Percentiles rank a stretch among this genome's conserved stretches.
phyloP scores from a whole-genome alignment of 2,113 vertebrate species.

The Anarrhichthys ocellatus region DNA sequence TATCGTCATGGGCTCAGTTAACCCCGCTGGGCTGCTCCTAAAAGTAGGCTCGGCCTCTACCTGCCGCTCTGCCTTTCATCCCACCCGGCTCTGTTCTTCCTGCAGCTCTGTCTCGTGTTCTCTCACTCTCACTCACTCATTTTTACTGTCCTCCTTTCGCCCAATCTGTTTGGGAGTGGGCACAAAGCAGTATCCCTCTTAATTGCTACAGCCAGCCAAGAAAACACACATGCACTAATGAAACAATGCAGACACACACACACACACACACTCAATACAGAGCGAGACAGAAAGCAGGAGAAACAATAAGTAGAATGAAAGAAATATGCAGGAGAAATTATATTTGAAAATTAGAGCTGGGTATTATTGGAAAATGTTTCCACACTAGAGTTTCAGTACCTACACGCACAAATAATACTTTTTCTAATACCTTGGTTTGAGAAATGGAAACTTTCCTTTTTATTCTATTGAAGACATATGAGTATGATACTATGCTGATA shows the following conservation, averaged over 20 bases:
- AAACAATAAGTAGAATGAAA: slow-evolving; percentile 42
- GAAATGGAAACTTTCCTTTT: neutral
- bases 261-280: neutral
- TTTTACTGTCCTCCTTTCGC: slow-evolving; percentile 39
- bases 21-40: slow-evolving; percentile 61
- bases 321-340: slow-evolving; percentile 25
- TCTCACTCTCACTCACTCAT: slow-evolving; percentile 37
- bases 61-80: slow-evolving; percentile 68
- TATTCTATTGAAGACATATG: neutral
- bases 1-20: slow-evolving; percentile 53
- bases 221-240: slow-evolving; percentile 40
- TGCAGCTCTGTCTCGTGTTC: slow-evolving; percentile 46
- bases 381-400: neutral
- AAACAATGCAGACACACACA: neutral
- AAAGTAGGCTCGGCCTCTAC: slow-evolving; percentile 72
- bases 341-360: slow-evolving; percentile 38
- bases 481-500: neutral
- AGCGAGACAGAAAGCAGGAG: slow-evolving; percentile 19
- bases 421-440: neutral
- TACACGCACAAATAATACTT: neutral
- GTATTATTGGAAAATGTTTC: neutral
- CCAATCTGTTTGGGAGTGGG: slow-evolving; percentile 61
- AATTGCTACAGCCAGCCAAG: slow-evolving; percentile 57
- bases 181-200: slow-evolving; percentile 58
- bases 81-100: slow-evolving; percentile 41